phyloP scores from a whole-genome alignment of 1,140 invertebrate species.

The Magallana angulata region DNA sequence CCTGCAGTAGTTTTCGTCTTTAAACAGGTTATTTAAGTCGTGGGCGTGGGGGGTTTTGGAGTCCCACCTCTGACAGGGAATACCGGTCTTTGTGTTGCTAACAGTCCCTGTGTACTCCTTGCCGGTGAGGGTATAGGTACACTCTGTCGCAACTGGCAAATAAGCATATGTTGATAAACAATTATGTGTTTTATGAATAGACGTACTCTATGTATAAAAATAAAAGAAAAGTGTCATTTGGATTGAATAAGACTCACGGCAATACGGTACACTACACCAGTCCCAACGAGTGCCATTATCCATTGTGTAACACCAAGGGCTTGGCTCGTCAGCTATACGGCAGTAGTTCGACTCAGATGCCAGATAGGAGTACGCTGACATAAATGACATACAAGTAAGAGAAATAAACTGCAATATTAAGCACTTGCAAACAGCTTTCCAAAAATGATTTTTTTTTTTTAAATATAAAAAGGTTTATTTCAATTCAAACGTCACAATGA shows the following conservation, averaged over 20 bases:
- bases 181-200: too few relatives aligned
- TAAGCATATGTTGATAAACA: too few relatives aligned
- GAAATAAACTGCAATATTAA: too few relatives aligned
- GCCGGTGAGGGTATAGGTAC: not conserved
- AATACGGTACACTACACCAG: constrained; percentile 12
- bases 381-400: too few relatives aligned
- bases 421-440: too few relatives aligned
- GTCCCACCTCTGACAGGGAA: constrained; percentile 50
- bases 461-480: too few relatives aligned
- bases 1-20: constrained; percentile 88
- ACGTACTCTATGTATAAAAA: too few relatives aligned
- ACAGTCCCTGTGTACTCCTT: not conserved
- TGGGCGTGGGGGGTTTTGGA: constrained; percentile 30
- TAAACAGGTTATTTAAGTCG: not conserved
- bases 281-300: not conserved
- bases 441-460: too few relatives aligned
- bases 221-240: too few relatives aligned
- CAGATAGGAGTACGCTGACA: not conserved
- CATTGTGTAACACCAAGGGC: constrained; percentile 40
- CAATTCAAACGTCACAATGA: too few relatives aligned
- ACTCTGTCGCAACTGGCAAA: not conserved
- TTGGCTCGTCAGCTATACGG: not conserved
- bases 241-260: not conserved
- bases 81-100: not conserved
- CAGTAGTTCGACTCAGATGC: constrained; percentile 31